Evolutionary conservation across 2,797 vertebrate genomes (phyloP), one percentile per base, ranked within the genome.

Genomic region (Malurus splendens): DNA sequence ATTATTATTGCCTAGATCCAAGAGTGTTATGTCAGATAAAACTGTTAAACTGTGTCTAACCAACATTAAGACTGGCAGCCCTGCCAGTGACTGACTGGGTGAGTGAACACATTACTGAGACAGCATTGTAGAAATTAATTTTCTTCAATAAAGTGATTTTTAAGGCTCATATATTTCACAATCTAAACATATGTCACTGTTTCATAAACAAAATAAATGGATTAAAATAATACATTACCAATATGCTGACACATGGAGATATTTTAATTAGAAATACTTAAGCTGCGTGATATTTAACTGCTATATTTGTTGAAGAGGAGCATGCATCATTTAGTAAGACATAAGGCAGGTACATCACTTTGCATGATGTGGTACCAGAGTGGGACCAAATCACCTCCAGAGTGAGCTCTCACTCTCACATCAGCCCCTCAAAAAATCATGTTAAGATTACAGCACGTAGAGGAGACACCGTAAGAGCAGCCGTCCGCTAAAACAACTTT

Each of bases 161-260:
- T 98, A 98, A 98, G 98, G 98, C 98, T 99, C 98, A 98, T 98
- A 98, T 99, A 99, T 98, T 98, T 98, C 98, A 98, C 98, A 98
- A 98, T 98, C 97, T 98, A 98, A 99, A 98, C 97, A 98, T 97
- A 97, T 98, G 97, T 98, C 97, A 98, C 96, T 96, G 96, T 97
- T 97, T 97, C 97, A 97, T 97, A 98, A 98, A 98, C 98, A 97
- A 98, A 98, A 98, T 98, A 98, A 98, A 99, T 98, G 98, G 98
- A 98, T 97, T 98, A 98, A 99, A 99, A 99, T 99, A 98, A 99
- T 98, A 98, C 98, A 98, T 99, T 98, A 98, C 98, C 97, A 98
- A 98, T 97, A 96, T 97, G 97, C 98, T 98, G 98, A 99, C 98
- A 98, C 97, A 97, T 94, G 95, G 97, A 98, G 97, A 98, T 98